Conservation (phyloP, 2,797 vertebrate genomes). For the Pangasius larnaudii region DNA sequence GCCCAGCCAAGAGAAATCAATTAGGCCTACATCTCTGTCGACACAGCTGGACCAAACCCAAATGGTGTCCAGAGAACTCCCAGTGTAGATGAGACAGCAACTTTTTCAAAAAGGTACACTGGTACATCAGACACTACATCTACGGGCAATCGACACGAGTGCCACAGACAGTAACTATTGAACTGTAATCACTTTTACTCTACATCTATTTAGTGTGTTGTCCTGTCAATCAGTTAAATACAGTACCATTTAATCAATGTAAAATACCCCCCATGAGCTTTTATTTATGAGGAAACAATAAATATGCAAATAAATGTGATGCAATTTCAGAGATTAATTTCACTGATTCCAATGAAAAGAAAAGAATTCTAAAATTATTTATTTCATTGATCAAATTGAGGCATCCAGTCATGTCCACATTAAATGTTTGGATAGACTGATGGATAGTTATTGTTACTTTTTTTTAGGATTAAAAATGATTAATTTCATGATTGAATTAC, state of each 20-base stretch:
- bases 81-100: slow-evolving; percentile 27
- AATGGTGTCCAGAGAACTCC: slow-evolving; percentile 22
- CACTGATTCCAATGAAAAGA: not conserved
- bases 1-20: slow-evolving; percentile 21
- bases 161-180: not conserved
- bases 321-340: not conserved
- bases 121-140: not conserved
- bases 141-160: not conserved
- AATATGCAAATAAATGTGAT: not conserved
- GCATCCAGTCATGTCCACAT: not conserved
- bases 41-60: slow-evolving; percentile 26
- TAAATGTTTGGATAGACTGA: not conserved
- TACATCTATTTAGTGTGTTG: slow-evolving; percentile 2
- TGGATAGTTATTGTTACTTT: not conserved
- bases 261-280: not conserved
- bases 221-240: not conserved
- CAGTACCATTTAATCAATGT: not conserved
- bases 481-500: not conserved
- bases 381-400: not conserved
- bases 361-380: not conserved
- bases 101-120: not conserved
- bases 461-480: not conserved
- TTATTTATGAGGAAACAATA: slow-evolving; percentile 10
- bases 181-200: slow-evolving; percentile 18
- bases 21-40: slow-evolving; percentile 18